Conservation (phyloP, 2,113 vertebrate species). For the Leptocoma aspasia region DNA sequence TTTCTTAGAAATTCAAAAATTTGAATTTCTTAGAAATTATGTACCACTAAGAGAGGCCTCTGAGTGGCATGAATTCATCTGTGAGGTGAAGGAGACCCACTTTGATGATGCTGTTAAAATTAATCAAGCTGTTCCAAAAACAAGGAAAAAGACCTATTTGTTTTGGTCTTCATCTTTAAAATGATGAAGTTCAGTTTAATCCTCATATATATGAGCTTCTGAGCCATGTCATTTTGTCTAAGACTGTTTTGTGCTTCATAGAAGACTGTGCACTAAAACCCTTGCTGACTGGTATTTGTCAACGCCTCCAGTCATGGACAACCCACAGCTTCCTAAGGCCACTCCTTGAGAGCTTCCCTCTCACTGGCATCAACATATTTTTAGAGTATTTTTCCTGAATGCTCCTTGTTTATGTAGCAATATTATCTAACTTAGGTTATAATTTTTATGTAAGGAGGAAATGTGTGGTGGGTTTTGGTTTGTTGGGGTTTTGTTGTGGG, state of each 20-base stretch:
- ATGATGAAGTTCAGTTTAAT: not conserved
- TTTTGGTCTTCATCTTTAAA: not conserved
- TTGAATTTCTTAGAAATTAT: not conserved
- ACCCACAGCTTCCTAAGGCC: not conserved
- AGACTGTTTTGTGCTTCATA: not conserved
- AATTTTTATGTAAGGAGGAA: not conserved
- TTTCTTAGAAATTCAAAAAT: too few species aligned
- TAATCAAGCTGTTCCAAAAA: not conserved
- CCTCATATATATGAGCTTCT: not conserved
- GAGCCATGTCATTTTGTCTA: not conserved
- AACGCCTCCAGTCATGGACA: not conserved
- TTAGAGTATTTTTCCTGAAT: not conserved
- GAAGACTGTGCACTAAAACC: not conserved
- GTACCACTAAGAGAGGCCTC: not conserved
- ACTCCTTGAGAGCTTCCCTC: not conserved
- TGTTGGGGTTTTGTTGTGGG: not conserved
- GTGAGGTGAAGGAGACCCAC: fast-evolving
- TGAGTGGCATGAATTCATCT: not conserved
- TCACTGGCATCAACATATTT: not conserved
- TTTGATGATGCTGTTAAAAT: not conserved
- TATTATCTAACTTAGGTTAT: not conserved
- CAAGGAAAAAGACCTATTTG: not conserved
- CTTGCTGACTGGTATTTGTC: not conserved
- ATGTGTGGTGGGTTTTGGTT: not conserved
- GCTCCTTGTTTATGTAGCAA: not conserved